Evolutionary conservation across 2,888 invertebrate genomes (phyloP), one percentile per base, ranked within the genome.

Genomic region (Zygogramma bicolorata): DNA sequence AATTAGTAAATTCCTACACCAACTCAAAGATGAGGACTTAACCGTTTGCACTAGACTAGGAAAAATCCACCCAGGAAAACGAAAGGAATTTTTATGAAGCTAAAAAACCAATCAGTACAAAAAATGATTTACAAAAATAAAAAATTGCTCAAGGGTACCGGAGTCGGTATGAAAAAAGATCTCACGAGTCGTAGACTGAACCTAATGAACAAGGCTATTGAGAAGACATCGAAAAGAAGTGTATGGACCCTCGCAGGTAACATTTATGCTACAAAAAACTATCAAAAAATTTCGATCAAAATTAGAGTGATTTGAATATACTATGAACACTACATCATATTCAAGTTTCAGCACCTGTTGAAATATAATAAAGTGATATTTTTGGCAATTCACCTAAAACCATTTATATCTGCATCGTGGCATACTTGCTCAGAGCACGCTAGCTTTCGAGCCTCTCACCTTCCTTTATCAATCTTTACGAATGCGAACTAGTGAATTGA

Each of bases 61-160:
- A 59, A 59, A 59, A 59, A 59, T 8, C 8, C 59, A 25, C 1
- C n/a, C 22, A 59, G 10, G 27, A 25, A 25, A 29, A 25, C 59
- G 13, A 59, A 29, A 29, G 59, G 4, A 15, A 59, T 59, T 15
- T 27, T 59, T n/a, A 31, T 59, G 8, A 59, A 59, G 59, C 31
- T 59, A n/a, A n/a, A 5, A 3, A 59, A 59, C n/a, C 59, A 15
- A 25, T 13, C 27, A 29, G 27, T 59, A 27, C 27, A 59, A 25
- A 15, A 31, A 25, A 59, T n/a, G 10, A 59, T 59, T 59, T 25
- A 59, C 31, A 25, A 25, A 27, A 59, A 59, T 5, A 59, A 59
- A 27, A 59, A 59, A 27, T 29, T 59, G 18, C 59, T 59, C 59
- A 59, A 59, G 59, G 59, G 59, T 8, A 29, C 59, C 31, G 59